phyloP scores from a whole-genome alignment of 2,888 invertebrate species.

The Machimus atricapillus region DNA sequence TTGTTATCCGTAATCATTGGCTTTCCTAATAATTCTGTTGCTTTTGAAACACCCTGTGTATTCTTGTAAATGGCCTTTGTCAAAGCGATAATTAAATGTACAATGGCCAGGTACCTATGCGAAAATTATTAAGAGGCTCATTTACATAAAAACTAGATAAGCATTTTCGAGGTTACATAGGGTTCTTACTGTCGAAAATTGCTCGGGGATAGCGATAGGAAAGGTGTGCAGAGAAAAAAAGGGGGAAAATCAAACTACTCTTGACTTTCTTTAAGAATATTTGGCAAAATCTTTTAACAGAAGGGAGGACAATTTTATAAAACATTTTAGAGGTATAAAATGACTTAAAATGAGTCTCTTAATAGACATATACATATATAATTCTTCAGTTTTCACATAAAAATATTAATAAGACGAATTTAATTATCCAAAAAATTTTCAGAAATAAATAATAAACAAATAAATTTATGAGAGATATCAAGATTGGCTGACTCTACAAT shows the following conservation, averaged over 20 bases:
- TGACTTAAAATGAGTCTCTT: too few species aligned
- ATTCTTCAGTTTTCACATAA: too few species aligned
- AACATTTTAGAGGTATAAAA: too few species aligned
- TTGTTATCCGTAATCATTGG: neutral
- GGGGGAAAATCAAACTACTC: too few species aligned
- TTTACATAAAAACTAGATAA: neutral
- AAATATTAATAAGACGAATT: too few species aligned
- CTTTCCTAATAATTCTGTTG: neutral
- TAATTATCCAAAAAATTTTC: too few species aligned
- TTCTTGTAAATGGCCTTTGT: neutral
- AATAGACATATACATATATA: too few species aligned
- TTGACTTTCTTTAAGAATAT: neutral
- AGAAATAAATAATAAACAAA: too few species aligned
- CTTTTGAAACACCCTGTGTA: neutral
- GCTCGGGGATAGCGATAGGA: too few species aligned
- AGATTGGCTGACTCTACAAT: too few species aligned
- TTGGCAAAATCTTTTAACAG: neutral
- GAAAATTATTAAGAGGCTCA: neutral
- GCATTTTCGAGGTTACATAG: neutral
- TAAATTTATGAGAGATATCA: too few species aligned
- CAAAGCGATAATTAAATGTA: neutral
- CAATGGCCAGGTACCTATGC: neutral
- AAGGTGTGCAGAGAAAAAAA: too few species aligned
- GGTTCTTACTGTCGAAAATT: neutral
- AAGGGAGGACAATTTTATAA: neutral